phyloP scores from a whole-genome alignment of 2,888 invertebrate species.

The Sinotaia quadrata region DNA sequence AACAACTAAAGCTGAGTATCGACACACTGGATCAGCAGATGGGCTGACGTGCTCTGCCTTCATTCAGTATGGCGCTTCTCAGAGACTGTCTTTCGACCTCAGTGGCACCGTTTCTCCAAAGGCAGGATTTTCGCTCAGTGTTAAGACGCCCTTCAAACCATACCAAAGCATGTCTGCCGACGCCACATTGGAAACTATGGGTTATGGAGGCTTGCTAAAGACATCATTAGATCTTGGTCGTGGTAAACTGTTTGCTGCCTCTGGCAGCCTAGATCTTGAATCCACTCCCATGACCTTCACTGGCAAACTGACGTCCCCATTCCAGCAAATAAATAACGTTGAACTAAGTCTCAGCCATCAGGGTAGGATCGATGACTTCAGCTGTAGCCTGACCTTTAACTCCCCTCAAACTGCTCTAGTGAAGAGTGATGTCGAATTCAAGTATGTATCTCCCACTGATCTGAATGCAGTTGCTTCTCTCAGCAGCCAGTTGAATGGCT shows the following conservation, averaged over 20 bases:
- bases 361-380: constrained; percentile 34
- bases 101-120: not conserved
- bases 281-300: constrained; percentile 26
- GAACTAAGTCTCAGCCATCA: constrained; percentile 35
- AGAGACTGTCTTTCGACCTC: constrained; percentile 21
- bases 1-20: constrained; percentile 31
- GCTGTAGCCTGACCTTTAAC: constrained; percentile 22
- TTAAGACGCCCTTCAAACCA: constrained; percentile 45
- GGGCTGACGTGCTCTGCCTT: constrained; percentile 30
- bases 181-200: constrained; percentile 19
- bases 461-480: constrained; percentile 22
- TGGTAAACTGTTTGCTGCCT: constrained; percentile 2
- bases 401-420: constrained; percentile 32
- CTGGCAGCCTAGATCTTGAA: constrained; percentile 28
- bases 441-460: constrained; percentile 27
- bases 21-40: constrained; percentile 27
- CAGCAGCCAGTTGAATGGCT: constrained; percentile 16
- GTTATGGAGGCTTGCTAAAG: not conserved
- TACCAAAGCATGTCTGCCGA: constrained; percentile 30
- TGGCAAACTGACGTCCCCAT: constrained; percentile 36
- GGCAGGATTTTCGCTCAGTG: constrained; percentile 29
- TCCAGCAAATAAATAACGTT: constrained; percentile 34
- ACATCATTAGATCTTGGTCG: constrained; percentile 24
- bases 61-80: constrained; percentile 20
- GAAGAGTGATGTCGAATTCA: constrained; percentile 24